Base-by-base conservation (phyloP, 2,797 vertebrate species). In the Bradypus variegatus region DNA sequence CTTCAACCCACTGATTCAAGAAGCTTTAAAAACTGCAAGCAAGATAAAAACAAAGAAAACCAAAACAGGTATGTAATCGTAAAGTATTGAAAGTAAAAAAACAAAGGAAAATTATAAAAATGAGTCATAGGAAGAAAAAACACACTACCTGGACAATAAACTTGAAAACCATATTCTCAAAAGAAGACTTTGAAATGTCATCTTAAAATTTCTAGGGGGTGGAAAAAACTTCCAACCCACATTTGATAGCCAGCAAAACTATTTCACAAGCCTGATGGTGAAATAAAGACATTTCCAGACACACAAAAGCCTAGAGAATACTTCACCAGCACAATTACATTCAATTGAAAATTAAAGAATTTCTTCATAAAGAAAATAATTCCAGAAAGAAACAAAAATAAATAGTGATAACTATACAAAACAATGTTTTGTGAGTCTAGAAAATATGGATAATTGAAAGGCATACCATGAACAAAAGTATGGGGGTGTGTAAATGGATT, bases 211-310 rank as follows among this genome's bases (percentile, higher is more conserved):
- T 3, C n/a, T 89, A 14, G 55, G 9, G 25, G 19, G 38, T 5
- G 25, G 27, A 53, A n/a, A 62, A 78, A 89, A 78, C 8, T 92
- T 67, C 76, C n/a, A 81, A 82, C 13, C 55, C 33, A 78, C 25
- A 76, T 55, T 86, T 50, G 36, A 75, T 64, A 80, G 33, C 36
- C 67, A 91, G 21, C 29, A 93, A 93, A 91, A 89, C 33, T 83
- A 48, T 48, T 88, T 86, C 50, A 79, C 65, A 64, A 73, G 85
- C 65, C 27, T 62, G 70, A 72, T 73, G 31, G 25, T 91, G 60
- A 89, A 92, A 89, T 89, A 53, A 87, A 85, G 36, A 50, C 65
- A 62, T 19, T 86, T 83, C 16, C 60, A 76, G 60, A 75, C 53
- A 69, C 65, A 6, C 15, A 70, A 81, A 85, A 73, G 38, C 19